Percentiles rank a stretch among this genome's conserved stretches.
Evolutionary conservation across 1,140 invertebrate genomes (phyloP).

Genomic region (Trachymyrmex cornetzi): DNA sequence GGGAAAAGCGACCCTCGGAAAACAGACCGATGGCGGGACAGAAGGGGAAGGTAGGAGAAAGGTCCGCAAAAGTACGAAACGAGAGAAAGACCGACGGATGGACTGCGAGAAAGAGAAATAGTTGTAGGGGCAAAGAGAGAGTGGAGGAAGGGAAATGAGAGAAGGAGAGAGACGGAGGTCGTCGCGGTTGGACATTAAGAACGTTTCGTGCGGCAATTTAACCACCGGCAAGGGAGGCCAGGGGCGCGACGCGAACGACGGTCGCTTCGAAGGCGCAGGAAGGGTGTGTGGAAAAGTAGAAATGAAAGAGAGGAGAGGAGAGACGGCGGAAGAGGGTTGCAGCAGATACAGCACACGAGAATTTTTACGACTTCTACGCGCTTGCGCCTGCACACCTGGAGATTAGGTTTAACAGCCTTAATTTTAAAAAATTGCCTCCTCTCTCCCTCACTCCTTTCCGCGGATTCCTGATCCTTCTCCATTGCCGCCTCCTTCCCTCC

Average conservation of each 20-base stretch:
- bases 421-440: slow-evolving; percentile 83
- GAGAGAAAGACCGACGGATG: slow-evolving; percentile 51
- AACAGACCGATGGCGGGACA: slow-evolving; percentile 65
- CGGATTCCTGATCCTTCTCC: slow-evolving; percentile 41
- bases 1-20: slow-evolving; percentile 71
- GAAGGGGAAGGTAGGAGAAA: slow-evolving; percentile 39
- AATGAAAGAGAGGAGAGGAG: slow-evolving; percentile 34
- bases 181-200: slow-evolving; percentile 80
- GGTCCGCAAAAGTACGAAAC: slow-evolving; percentile 60
- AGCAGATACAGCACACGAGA: slow-evolving; percentile 43
- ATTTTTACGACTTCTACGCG: slow-evolving; percentile 78
- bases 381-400: slow-evolving; percentile 75
- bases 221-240: slow-evolving; percentile 67
- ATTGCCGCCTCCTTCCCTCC: neutral
- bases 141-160: slow-evolving; percentile 34
- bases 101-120: slow-evolving; percentile 63
- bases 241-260: slow-evolving; percentile 66
- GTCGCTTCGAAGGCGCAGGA: slow-evolving; percentile 59
- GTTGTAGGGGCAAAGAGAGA: slow-evolving; percentile 24
- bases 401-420: slow-evolving; percentile 85
- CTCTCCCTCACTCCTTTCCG: slow-evolving; percentile 63
- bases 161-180: slow-evolving; percentile 56
- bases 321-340: slow-evolving; percentile 1
- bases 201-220: slow-evolving; percentile 79
- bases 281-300: slow-evolving; percentile 46